phyloP scores from a whole-genome alignment of 2,888 invertebrate species.

The Aleiodes testaceus region DNA sequence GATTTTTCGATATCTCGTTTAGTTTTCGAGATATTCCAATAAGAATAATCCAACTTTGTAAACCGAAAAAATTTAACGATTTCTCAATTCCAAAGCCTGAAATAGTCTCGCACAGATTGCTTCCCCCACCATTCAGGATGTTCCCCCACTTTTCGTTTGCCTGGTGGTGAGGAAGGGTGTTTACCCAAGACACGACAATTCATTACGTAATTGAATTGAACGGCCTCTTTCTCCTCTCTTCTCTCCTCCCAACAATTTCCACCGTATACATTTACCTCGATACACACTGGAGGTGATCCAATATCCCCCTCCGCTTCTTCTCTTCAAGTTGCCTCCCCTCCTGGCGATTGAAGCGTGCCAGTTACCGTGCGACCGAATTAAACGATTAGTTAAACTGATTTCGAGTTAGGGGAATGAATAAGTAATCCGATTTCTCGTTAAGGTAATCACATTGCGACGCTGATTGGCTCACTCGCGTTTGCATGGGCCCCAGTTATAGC shows the following conservation, averaged over 20 bases:
- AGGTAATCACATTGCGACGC: slow-evolving; percentile 72
- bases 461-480: slow-evolving; percentile 70
- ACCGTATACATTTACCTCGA: slow-evolving; percentile 29
- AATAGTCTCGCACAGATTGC: slow-evolving; percentile 56
- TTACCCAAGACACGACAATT: slow-evolving; percentile 73
- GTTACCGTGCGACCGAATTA: slow-evolving; percentile 68
- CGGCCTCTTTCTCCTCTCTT: slow-evolving; percentile 54
- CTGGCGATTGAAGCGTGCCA: slow-evolving; percentile 30
- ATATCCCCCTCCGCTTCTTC: slow-evolving; percentile 37
- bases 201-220: slow-evolving; percentile 74
- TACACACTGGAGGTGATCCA: slow-evolving; percentile 30
- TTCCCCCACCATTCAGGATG: slow-evolving; percentile 48
- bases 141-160: slow-evolving; percentile 50
- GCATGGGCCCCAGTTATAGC: slow-evolving; percentile 16
- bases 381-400: slow-evolving; percentile 74
- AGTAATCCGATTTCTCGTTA: slow-evolving; percentile 74
- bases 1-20: too few relatives aligned
- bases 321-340: slow-evolving; percentile 35
- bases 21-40: too few relatives aligned
- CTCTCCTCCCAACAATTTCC: slow-evolving; percentile 7
- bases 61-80: slow-evolving; percentile 33
- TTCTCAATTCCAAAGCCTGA: slow-evolving; percentile 12
- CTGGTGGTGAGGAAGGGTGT: slow-evolving; percentile 69
- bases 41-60: too few relatives aligned
- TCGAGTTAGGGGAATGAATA: slow-evolving; percentile 74